These are phyloP conservation scores for Dicaeum eximium DNA, from an alignment of 2,113 vertebrate species.

Conservation along the genomic window DNA sequence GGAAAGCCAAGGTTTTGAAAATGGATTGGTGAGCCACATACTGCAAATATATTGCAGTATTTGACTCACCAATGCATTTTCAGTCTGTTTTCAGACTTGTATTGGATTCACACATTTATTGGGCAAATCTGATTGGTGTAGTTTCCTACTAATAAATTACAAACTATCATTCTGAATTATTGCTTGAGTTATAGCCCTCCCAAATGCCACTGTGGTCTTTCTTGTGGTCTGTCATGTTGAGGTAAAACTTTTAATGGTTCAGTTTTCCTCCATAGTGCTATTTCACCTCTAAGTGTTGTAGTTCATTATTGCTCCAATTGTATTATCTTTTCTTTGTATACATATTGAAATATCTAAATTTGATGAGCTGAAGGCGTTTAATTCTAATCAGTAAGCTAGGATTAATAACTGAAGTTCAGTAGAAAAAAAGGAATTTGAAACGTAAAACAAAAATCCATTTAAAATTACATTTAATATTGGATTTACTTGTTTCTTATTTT, in stretches of 20 bases:
- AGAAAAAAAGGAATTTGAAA: neutral
- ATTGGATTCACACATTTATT: constrained; percentile 16
- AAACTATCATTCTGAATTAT: constrained; percentile 39
- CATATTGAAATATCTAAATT: neutral
- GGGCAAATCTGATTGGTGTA: constrained; percentile 28
- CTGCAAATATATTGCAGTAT: neutral
- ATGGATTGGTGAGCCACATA: neutral
- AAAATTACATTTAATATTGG: neutral
- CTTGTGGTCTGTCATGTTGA: neutral
- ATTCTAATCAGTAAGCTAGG: neutral
- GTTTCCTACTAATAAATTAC: constrained; percentile 43
- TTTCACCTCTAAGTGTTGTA: constrained; percentile 16
- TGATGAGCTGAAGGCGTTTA: neutral
- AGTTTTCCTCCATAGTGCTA: constrained; percentile 30
- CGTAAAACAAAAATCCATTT: neutral
- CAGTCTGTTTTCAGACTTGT: neutral
- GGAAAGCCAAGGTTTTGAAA: neutral
- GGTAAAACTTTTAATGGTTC: constrained; percentile 28
- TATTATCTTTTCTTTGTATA: neutral
- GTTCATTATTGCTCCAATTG: constrained; percentile 37
- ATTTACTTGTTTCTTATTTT: neutral
- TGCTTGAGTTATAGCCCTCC: constrained; percentile 47
- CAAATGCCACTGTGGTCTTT: constrained; percentile 32
- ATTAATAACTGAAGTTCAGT: neutral
- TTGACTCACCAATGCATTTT: neutral